Evolutionary conservation across 2,113 vertebrate genomes (phyloP).

Genomic region (Sitta europaea): DNA sequence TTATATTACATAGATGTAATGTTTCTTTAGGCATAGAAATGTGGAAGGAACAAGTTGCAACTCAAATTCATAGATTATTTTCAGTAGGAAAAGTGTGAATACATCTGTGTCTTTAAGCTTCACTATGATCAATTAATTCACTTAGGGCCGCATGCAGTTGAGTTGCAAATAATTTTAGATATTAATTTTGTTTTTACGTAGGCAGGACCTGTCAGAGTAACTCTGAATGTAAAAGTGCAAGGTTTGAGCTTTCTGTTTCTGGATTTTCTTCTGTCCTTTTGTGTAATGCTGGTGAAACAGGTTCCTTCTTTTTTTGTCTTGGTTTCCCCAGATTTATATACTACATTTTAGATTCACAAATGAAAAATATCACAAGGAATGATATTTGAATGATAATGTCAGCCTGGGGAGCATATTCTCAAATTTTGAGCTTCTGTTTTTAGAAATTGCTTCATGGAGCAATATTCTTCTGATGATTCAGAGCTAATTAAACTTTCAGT

Average conservation of each 20-base stretch:
- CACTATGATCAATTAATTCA: neutral
- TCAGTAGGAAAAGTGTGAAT: neutral
- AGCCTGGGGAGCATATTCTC: neutral
- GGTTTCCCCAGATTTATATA: neutral
- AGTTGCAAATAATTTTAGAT: neutral
- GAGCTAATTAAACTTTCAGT: neutral
- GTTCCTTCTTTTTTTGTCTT: neutral
- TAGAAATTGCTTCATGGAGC: slow-evolving; percentile 2
- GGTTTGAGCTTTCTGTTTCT: neutral
- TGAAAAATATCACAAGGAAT: neutral
- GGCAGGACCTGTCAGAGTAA: neutral
- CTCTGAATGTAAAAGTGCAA: neutral
- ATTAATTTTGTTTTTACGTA: neutral
- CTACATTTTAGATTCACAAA: neutral
- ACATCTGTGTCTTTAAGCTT: neutral
- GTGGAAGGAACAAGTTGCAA: neutral
- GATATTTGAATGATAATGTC: neutral
- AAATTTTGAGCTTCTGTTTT: slow-evolving; percentile 17
- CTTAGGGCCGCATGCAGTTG: neutral
- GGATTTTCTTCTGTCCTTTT: neutral
- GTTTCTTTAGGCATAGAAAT: neutral
- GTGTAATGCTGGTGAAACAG: neutral
- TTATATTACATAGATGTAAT: neutral
- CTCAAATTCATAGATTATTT: neutral
- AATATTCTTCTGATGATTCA: slow-evolving; percentile 7